These are phyloP conservation scores for Leptopterna dolabrata DNA, from an alignment of 2,888 invertebrate genomes.

Conservation along the genomic window DNA sequence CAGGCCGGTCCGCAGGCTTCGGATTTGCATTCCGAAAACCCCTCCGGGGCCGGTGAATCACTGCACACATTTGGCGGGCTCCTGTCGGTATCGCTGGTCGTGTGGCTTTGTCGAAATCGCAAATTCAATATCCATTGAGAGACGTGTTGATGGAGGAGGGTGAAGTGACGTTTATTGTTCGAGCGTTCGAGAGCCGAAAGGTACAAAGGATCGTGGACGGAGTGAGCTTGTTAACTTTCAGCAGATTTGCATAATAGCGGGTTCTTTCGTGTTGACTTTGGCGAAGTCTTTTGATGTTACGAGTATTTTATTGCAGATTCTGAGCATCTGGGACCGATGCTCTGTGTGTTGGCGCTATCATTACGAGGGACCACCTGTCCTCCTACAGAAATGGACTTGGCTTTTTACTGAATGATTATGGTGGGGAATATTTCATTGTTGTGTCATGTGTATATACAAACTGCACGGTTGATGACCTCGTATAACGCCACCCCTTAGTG, in stretches of 20 bases:
- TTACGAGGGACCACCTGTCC: not conserved
- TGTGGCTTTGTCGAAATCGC: not conserved
- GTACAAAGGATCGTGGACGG: not conserved
- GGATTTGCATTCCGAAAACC: not conserved
- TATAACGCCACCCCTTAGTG: too few species aligned
- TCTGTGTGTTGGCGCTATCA: not conserved
- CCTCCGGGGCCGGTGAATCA: not conserved
- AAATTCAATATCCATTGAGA: slow-evolving; percentile 2
- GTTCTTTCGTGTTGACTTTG: not conserved
- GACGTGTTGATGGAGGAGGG: not conserved
- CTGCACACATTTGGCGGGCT: not conserved
- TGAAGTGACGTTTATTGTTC: not conserved
- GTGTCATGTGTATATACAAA: too few species aligned
- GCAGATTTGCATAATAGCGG: not conserved
- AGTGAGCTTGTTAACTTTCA: not conserved
- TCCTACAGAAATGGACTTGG: not conserved
- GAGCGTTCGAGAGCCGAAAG: not conserved
- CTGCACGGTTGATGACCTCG: too few species aligned
- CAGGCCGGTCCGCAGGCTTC: not conserved
- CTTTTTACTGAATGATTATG: too few species aligned
- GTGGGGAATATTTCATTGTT: too few species aligned
- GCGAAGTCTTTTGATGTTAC: not conserved
- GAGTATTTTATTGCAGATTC: not conserved
- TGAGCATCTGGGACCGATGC: not conserved
- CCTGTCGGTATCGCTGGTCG: not conserved